Evolutionary conservation across 2,113 vertebrate species (phyloP), one percentile per base, ranked within the genome.

Genomic region (Dunckerocampus dactyliophorus): DNA sequence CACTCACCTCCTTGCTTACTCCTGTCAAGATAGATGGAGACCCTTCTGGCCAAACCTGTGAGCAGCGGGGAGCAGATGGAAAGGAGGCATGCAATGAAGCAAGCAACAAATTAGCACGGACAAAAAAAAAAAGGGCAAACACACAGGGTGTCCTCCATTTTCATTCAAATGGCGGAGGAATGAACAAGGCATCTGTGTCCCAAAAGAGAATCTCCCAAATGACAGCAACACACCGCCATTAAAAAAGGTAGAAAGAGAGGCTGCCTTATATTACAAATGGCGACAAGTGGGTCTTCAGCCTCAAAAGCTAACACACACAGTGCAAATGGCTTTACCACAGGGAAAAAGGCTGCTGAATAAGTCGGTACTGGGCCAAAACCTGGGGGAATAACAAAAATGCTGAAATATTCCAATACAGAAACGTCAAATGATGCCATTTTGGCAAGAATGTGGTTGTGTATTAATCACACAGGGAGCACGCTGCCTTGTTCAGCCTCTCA

Each of bases 1-100:
- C 88, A 93, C 92, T 94, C 90, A 94, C 93, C 92, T 91, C 93
- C 94, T 91, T 94, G 95, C 67, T 95, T 94, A 92, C 92, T 94
- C 79, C 91, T 90, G 91, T 94, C 94, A 86, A 94, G 93, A 87
- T 92, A 93, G 90, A 95, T 93, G 81, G 94, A 95, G 86, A 94
- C 92, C 87, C 92, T 94, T 82, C 92, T 88, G 85, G 94, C 89
- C 85, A 94, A 91, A 93, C 94, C 94, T 94, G 91, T 20, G 82
- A 86, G 91, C 84, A 16, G 50, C 31, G 51, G 24, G 34, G 22
- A 28, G 37, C 3, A 85, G 76, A 88, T 76, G 2, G 43, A 6
- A 21, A 56, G 73, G 55, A 14, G 59, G 69, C 63, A 69, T 19
- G 78, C 59, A 74, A 80, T 74, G 83, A 82, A 85, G 73, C 79